Evolutionary conservation across 2,113 vertebrate genomes (phyloP).

Genomic region (Zapornia atra): DNA sequence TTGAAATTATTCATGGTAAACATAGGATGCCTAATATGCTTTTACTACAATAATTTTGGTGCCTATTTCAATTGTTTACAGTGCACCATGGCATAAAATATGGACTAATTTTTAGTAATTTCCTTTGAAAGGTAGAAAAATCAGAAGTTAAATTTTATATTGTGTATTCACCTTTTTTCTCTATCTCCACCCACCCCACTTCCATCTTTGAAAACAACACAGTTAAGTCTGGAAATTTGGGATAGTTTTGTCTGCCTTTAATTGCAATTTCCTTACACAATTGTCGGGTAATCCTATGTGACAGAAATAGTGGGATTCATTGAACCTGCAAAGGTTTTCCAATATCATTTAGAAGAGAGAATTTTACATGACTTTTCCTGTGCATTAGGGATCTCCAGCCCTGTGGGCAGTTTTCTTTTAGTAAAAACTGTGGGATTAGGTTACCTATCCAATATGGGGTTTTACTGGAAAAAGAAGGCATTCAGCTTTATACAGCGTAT

Average conservation of each 20-base stretch:
- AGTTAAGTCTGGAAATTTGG: not conserved
- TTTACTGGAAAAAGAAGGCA: not conserved
- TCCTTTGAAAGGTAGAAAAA: not conserved
- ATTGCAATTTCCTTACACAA: not conserved
- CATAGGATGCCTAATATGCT: not conserved
- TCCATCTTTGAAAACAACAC: not conserved
- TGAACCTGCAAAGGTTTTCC: not conserved
- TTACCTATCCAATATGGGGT: not conserved
- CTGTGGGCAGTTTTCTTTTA: not conserved
- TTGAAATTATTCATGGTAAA: not conserved
- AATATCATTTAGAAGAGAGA: not conserved
- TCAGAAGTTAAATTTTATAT: not conserved
- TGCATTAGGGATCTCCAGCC: not conserved
- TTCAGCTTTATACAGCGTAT: not conserved
- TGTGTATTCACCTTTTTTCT: not conserved
- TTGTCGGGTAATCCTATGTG: not conserved
- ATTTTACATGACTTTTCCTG: not conserved
- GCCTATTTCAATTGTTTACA: not conserved
- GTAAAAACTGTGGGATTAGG: not conserved
- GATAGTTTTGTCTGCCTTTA: not conserved
- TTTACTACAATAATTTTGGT: not conserved
- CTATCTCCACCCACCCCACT: fast-evolving
- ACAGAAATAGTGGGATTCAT: not conserved
- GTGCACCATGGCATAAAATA: not conserved
- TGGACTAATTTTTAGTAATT: not conserved